Evolutionary conservation across 1,140 invertebrate genomes (phyloP).

Genomic region (Drosophila guanche): DNA sequence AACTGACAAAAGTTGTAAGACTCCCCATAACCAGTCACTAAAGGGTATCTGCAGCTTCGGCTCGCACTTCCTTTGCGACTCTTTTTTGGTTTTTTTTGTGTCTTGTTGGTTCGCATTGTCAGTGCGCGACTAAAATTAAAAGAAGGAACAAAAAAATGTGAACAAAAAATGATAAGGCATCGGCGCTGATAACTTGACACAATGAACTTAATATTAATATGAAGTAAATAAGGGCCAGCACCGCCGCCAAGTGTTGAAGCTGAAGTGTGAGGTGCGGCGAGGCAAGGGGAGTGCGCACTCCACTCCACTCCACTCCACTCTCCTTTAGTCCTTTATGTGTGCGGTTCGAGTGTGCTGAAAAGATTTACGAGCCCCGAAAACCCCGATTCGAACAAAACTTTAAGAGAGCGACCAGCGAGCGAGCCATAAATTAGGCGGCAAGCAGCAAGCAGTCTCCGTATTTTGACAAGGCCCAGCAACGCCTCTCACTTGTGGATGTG

Average conservation of each 20-base stretch:
- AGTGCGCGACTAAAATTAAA: constrained; percentile 64
- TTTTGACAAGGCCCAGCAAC: constrained; percentile 62
- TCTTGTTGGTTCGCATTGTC: neutral
- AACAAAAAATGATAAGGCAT: constrained; percentile 68
- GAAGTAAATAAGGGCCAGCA: constrained; percentile 68
- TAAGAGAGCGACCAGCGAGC: constrained; percentile 37
- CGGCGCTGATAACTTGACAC: constrained; percentile 74
- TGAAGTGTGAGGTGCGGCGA: constrained; percentile 5
- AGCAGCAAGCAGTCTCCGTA: constrained; percentile 26
- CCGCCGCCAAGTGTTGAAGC: constrained; percentile 58
- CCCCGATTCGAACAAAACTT: constrained; percentile 72
- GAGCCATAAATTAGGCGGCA: constrained; percentile 66
- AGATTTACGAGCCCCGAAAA: constrained; percentile 67
- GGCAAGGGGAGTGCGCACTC: constrained; percentile 22
- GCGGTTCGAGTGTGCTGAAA: constrained; percentile 58
- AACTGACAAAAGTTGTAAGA: too few species aligned
- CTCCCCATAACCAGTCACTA: too few species aligned
- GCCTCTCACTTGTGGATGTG: constrained; percentile 26
- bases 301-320: too few species aligned
- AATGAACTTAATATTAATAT: constrained; percentile 81
- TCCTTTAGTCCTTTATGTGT: neutral
- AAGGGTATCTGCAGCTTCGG: too few species aligned
- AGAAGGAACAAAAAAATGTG: constrained; percentile 7
- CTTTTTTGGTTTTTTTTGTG: too few species aligned
- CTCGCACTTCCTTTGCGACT: too few species aligned